Percentiles rank a stretch among this genome's conserved stretches.
Evolutionary conservation across 2,888 invertebrate genomes (phyloP).

Genomic region (Lepidochrysops patricia): DNA sequence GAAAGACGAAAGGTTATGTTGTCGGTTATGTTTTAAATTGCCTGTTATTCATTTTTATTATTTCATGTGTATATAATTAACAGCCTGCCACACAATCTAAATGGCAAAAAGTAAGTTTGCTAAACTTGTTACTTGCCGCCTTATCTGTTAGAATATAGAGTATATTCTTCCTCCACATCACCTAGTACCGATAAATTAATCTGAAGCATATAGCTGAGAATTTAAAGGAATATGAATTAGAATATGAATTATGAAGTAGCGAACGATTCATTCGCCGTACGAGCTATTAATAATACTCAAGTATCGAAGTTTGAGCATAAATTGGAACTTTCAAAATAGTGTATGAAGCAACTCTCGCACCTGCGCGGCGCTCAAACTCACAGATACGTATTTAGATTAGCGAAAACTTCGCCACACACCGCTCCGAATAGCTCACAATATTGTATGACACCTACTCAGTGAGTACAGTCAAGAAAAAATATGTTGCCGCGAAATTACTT

Average conservation of each 20-base stretch:
- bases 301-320: slow-evolving; percentile 43
- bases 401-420: slow-evolving; percentile 30
- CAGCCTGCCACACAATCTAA: no score
- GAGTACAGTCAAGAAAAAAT: no score
- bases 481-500: no score
- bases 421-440: not conserved
- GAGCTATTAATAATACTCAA: slow-evolving; percentile 14
- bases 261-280: slow-evolving; percentile 16
- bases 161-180: no score
- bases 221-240: slow-evolving; percentile 13
- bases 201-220: not conserved
- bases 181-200: not conserved
- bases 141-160: no score
- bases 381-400: slow-evolving; percentile 56
- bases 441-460: slow-evolving; percentile 11
- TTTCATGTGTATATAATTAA: no score
- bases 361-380: slow-evolving; percentile 51
- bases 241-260: slow-evolving; percentile 16
- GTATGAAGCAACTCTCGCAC: slow-evolving; percentile 46
- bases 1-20: no score
- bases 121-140: no score
- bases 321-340: slow-evolving; percentile 44
- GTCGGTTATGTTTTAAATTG: no score
- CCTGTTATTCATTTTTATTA: no score
- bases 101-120: no score